Evolutionary conservation across 1,140 invertebrate genomes (phyloP), one percentile per base, ranked within the genome.

Genomic region (Holcopasites calliopsidis): DNA sequence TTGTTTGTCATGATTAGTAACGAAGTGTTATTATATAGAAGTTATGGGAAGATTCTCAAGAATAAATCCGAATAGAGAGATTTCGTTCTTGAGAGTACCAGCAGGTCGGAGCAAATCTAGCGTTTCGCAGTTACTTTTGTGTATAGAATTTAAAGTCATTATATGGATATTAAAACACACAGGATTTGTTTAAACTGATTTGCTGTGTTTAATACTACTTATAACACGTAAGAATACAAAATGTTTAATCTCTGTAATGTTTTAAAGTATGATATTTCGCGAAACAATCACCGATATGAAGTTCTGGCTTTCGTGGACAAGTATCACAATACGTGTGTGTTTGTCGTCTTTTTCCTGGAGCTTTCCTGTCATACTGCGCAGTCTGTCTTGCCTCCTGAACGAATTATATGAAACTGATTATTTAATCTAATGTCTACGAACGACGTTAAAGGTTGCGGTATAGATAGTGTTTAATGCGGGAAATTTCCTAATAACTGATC

Each of bases 261-360:
- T 68, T 50, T 68, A 55, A 68, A 68, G 65, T 38, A 55, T 79
- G 80, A 33, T 82, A 82, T 72, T 58, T 79, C 44, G 16, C 35
- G 28, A 82, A 82, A 49, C 77, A 79, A 64, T 76, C 70, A 13
- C 52, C 72, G 54, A 82, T 76, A 76, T 82, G 61, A 68, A 82
- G 65, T 47, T 52, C 50, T 40, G 68, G 77, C 61, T 79, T 79
- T 18, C 73, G 47, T 38, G 68, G 52, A 76, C 66, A 82, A 57
- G 77, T 82, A 75, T 79, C 72, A 73, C 72, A 79, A 52, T 76
- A 79, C 50, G 58, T 62, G 79, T 50, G 42, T 74, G 70, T 66
- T 61, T 79, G 31, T 70, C 52, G 61, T n/a, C 71, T 78, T 60
- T 58, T 68, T 47, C 52, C 47, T 62, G 75, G 38, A 68, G 60